These are phyloP conservation scores for Brotula barbata DNA, from an alignment of 2,797 vertebrate species.

Conservation along the genomic window DNA sequence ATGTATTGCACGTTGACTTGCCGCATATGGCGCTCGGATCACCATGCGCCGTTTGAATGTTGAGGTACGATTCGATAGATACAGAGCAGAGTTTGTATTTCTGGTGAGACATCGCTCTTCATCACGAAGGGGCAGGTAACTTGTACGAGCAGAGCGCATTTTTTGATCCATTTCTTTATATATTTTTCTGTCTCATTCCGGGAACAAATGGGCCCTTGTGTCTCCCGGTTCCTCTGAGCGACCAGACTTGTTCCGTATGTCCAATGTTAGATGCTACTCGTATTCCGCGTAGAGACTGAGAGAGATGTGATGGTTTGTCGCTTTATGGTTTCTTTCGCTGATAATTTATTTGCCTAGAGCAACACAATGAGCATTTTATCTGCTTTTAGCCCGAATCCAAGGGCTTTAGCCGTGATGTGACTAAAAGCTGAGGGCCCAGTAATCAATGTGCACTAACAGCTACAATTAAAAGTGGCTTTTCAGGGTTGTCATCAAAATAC, in stretches of 20 bases:
- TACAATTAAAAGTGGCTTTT: conserved; percentile 57
- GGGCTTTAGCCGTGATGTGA: conserved; percentile 80
- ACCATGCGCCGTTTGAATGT: conserved; percentile 41
- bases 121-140: conserved; percentile 24
- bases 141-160: conserved; percentile 9
- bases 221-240: conserved; percentile 46
- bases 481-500: conserved; percentile 56
- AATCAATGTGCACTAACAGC: conserved; percentile 60
- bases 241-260: conserved; percentile 69
- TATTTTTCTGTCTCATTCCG: conserved; percentile 38
- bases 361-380: conserved; percentile 82
- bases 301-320: conserved; percentile 78
- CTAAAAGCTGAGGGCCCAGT: conserved; percentile 51
- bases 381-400: conserved; percentile 88
- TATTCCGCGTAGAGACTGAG: not conserved
- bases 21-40: conserved; percentile 47
- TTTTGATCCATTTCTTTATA: conserved; percentile 44
- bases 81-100: conserved; percentile 34
- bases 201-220: conserved; percentile 54
- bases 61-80: conserved; percentile 30
- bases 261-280: conserved; percentile 37
- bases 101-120: conserved; percentile 23
- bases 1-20: conserved; percentile 68
- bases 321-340: conserved; percentile 81
- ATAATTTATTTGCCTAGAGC: conserved; percentile 85